Evolutionary conservation across 1,140 invertebrate genomes (phyloP), one percentile per base, ranked within the genome.

Genomic region (Formica exsecta): DNA sequence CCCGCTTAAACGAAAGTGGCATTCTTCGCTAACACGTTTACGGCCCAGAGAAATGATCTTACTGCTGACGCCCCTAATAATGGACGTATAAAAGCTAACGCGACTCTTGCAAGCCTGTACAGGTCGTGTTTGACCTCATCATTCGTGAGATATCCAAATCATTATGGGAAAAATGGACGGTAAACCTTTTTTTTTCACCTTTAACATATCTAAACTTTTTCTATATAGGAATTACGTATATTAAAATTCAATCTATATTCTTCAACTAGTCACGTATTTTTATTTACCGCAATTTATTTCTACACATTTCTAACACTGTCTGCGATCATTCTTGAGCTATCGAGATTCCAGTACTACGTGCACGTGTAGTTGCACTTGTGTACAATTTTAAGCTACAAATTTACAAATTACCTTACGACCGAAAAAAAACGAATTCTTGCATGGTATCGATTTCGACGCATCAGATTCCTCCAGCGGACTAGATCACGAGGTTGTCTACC

Each of bases 1-100:
- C 54, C 79, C 79, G 79, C 79, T 83, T 83, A 83, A 83, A 74
- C 54, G 79, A 83, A 83, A 83, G 79, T 83, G 68, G 68, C 79
- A 83, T 83, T 83, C 79, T 83, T 83, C 79, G 79, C 79, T 83
- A 83, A 83, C 79, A 83, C 79, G 79, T 83, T 83, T 83, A 83
- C 79, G 79, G 68, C 54, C 79, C 57, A 61, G 65, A 59, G 79
- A 83, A 68, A 83, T 83, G 79, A 83, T 83, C 79, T 83, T 83
- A 83, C 38, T 74, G 79, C 79, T 61, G 79, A 83, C 79, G 79
- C 79, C 79, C 79, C 79, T 83, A 83, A 83, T 83, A 83, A 83
- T 83, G 57, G 79, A 83, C 79, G 68, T 83, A 83, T 83, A 83
- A 83, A 83, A 83, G 79, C 79, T 83, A 83, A 83, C 79, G 79